phyloP scores from a whole-genome alignment of 2,888 invertebrate species.

The Rosalia funebris region DNA sequence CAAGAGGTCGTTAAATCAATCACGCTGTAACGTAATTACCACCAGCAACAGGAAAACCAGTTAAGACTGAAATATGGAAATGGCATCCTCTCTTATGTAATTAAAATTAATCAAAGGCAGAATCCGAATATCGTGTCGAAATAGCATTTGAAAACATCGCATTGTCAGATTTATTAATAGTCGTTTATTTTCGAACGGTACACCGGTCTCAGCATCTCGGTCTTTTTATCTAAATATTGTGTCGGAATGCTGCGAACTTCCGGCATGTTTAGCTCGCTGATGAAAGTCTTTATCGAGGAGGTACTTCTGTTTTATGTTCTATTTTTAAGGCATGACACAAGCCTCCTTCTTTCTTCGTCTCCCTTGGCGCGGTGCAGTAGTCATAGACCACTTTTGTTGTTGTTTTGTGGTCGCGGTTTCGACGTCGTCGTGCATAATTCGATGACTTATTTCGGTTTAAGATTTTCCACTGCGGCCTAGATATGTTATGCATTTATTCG shows the following conservation, averaged over 20 bases:
- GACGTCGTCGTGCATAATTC: too few species aligned
- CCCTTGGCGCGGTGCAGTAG: conserved; percentile 1
- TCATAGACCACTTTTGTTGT: conserved; percentile 11
- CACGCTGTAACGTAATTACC: not conserved
- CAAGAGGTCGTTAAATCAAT: not conserved
- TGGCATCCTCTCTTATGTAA: conserved; percentile 13
- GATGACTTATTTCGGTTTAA: too few species aligned
- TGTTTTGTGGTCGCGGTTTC: conserved; percentile 11
- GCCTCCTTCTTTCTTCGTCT: conserved; percentile 2
- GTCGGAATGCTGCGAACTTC: conserved; percentile 50
- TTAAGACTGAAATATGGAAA: conserved; percentile 19
- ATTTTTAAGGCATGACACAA: conserved; percentile 26
- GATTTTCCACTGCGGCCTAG: too few species aligned
- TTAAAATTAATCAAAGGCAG: conserved; percentile 13
- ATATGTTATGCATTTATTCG: too few species aligned
- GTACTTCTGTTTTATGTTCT: conserved; percentile 32
- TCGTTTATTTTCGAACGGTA: conserved; percentile 42
- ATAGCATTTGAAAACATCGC: conserved; percentile 27
- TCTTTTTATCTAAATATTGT: conserved; percentile 47
- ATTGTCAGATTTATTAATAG: conserved; percentile 42
- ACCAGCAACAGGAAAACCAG: conserved; percentile 8
- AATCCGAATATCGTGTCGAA: conserved; percentile 32
- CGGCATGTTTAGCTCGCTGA: conserved; percentile 48
- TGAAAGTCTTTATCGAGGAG: conserved; percentile 48
- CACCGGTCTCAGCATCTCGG: conserved; percentile 36